Percentiles rank a stretch among this genome's conserved stretches.
Evolutionary conservation across 2,888 invertebrate genomes (phyloP).

Genomic region (Petrophora chlorosata): DNA sequence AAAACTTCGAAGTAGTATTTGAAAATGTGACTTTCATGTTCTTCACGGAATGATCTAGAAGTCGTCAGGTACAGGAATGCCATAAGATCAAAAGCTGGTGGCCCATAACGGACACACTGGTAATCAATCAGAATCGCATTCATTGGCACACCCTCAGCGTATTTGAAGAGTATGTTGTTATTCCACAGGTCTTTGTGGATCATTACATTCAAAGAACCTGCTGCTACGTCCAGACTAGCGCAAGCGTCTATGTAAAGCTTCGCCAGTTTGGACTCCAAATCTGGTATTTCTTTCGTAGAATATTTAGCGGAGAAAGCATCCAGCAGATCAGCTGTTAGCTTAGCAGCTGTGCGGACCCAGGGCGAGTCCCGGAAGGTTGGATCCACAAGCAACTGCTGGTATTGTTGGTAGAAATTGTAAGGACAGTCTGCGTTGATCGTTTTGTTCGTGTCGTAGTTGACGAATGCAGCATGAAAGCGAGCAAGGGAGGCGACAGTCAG

Average conservation of each 20-base stretch:
- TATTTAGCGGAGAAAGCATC: slow-evolving; percentile 54
- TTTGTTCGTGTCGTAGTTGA: slow-evolving; percentile 56
- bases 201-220: slow-evolving; percentile 59
- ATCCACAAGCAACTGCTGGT: slow-evolving; percentile 51
- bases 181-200: slow-evolving; percentile 71
- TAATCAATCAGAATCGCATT: slow-evolving; percentile 65
- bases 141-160: slow-evolving; percentile 48
- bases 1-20: slow-evolving; percentile 57
- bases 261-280: slow-evolving; percentile 48
- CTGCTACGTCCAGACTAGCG: slow-evolving; percentile 46
- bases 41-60: slow-evolving; percentile 51
- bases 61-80: slow-evolving; percentile 60
- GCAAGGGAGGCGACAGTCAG: slow-evolving; percentile 53
- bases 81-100: slow-evolving; percentile 69
- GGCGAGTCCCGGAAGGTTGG: slow-evolving; percentile 54
- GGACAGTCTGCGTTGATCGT: slow-evolving; percentile 27
- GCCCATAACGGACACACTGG: slow-evolving; percentile 65
- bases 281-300: slow-evolving; percentile 28
- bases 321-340: slow-evolving; percentile 55
- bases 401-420: slow-evolving; percentile 49
- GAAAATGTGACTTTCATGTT: slow-evolving; percentile 49
- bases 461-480: slow-evolving; percentile 65
- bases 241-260: slow-evolving; percentile 53
- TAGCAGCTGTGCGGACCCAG: slow-evolving; percentile 59
- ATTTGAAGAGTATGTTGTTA: slow-evolving; percentile 70